These are phyloP conservation scores for Ctenopoma kingsleyae DNA, from an alignment of 2,797 vertebrate species.

Conservation along the genomic window DNA sequence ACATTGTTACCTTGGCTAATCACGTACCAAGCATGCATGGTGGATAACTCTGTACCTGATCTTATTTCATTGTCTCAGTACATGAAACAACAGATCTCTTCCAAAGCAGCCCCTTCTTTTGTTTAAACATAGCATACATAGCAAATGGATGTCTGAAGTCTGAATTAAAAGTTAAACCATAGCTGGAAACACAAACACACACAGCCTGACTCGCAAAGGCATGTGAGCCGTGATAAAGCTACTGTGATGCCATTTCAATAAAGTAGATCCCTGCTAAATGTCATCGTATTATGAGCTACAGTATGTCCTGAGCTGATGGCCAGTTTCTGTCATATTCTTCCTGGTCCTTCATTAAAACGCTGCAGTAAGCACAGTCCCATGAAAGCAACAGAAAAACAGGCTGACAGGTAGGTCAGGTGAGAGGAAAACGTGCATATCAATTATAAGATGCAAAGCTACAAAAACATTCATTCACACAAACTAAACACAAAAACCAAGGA, in stretches of 20 bases:
- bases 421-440: background rate
- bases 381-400: slow-evolving; percentile 6
- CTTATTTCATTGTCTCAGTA: too few species aligned
- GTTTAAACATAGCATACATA: too few species aligned
- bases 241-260: slow-evolving; percentile 8
- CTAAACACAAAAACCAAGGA: background rate
- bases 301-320: background rate
- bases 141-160: too few species aligned
- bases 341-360: background rate
- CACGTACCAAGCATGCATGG: too few species aligned
- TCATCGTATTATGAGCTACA: slow-evolving; percentile 8
- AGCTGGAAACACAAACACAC: slow-evolving; percentile 10
- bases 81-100: too few species aligned
- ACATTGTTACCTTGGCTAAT: too few species aligned
- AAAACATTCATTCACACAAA: background rate
- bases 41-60: too few species aligned
- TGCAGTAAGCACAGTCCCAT: background rate
- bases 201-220: slow-evolving; percentile 1
- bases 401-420: background rate
- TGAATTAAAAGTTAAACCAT: slow-evolving; percentile 6
- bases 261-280: slow-evolving; percentile 26
- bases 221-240: slow-evolving; percentile 24
- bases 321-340: background rate
- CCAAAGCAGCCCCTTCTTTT: too few species aligned
- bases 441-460: slow-evolving; percentile 5